A percentile compares a stretch with the other conserved stretches of the same genome.
These are phyloP conservation scores for Euura saliciscinereae DNA, from an alignment of 1,140 invertebrate genomes.

Conservation along the genomic window DNA sequence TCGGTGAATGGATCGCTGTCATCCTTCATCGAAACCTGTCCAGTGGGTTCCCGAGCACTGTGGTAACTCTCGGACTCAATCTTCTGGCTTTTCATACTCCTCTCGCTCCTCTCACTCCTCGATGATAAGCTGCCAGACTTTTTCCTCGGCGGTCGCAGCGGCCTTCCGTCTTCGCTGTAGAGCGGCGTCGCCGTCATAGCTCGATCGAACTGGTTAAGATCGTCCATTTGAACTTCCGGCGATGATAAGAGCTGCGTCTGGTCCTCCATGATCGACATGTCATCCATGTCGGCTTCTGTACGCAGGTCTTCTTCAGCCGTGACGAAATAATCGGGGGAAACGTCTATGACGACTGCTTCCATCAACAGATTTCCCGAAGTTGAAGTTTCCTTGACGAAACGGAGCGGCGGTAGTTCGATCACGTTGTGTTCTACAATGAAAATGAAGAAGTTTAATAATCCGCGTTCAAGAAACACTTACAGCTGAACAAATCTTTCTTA, in stretches of 20 bases:
- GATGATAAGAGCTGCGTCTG: slow-evolving; percentile 60
- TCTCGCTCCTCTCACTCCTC: slow-evolving; percentile 33
- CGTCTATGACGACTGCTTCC: slow-evolving; percentile 91
- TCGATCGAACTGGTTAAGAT: slow-evolving; percentile 34
- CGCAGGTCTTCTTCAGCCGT: slow-evolving; percentile 78
- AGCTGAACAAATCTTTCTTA: slow-evolving; percentile 38
- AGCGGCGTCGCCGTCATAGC: slow-evolving; percentile 29
- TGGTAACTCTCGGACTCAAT: slow-evolving; percentile 53
- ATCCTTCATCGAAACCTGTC: slow-evolving; percentile 13
- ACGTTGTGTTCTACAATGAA: slow-evolving; percentile 74
- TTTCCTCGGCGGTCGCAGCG: slow-evolving; percentile 47
- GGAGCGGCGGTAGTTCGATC: slow-evolving; percentile 84
- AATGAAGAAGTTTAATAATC: slow-evolving; percentile 19
- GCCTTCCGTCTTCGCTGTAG: slow-evolving; percentile 29
- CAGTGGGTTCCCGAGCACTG: slow-evolving; percentile 46
- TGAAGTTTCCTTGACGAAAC: slow-evolving; percentile 88
- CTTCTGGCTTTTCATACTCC: slow-evolving; percentile 30
- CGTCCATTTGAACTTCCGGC: slow-evolving; percentile 13
- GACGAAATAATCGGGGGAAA: slow-evolving; percentile 82
- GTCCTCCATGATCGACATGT: slow-evolving; percentile 78
- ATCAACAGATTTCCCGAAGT: slow-evolving; percentile 84
- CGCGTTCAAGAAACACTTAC: slow-evolving; percentile 14
- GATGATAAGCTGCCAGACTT: slow-evolving; percentile 38
- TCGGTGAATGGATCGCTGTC: slow-evolving; percentile 54
- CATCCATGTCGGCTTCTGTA: slow-evolving; percentile 85